Evolutionary conservation across 1,140 invertebrate species (phyloP).

Genomic region (Platyura marginata): DNA sequence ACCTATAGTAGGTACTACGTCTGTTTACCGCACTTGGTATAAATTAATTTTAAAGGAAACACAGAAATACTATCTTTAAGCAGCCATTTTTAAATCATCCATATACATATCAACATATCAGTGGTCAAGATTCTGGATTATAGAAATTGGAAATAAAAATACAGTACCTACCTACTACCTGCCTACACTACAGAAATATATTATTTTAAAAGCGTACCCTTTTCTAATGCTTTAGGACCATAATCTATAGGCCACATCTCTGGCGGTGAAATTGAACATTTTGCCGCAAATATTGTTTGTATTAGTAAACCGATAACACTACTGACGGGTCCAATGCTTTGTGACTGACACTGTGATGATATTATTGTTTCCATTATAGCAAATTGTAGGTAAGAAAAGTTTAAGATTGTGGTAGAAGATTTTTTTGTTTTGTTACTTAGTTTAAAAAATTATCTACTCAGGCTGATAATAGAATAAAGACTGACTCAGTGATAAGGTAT

Average conservation of each 20-base stretch:
- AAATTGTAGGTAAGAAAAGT: not conserved
- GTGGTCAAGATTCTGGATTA: too few species aligned
- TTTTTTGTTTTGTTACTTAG: not conserved
- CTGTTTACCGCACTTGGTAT: too few species aligned
- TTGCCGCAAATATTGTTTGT: slow-evolving; percentile 28
- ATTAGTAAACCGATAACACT: slow-evolving; percentile 32
- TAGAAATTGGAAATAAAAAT: not conserved
- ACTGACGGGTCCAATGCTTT: slow-evolving; percentile 19
- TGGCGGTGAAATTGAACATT: slow-evolving; percentile 30
- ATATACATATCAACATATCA: too few species aligned
- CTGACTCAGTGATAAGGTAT: too few species aligned
- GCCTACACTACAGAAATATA: too few species aligned
- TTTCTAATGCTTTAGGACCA: slow-evolving; percentile 21
- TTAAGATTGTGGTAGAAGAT: not conserved
- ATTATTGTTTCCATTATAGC: not conserved
- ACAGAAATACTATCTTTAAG: too few species aligned
- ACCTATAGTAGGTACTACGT: too few species aligned
- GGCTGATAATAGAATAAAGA: too few species aligned
- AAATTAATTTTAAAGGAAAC: too few species aligned
- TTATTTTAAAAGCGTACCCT: not conserved
- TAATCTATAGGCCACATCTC: slow-evolving; percentile 30
- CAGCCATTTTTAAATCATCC: too few species aligned
- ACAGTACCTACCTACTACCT: slow-evolving; percentile 12
- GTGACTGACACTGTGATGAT: slow-evolving; percentile 3
- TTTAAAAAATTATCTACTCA: too few species aligned